Percentiles rank a stretch among this genome's conserved stretches.
phyloP scores from a whole-genome alignment of 2,888 invertebrate genomes.

The Dryomyza anilis region DNA sequence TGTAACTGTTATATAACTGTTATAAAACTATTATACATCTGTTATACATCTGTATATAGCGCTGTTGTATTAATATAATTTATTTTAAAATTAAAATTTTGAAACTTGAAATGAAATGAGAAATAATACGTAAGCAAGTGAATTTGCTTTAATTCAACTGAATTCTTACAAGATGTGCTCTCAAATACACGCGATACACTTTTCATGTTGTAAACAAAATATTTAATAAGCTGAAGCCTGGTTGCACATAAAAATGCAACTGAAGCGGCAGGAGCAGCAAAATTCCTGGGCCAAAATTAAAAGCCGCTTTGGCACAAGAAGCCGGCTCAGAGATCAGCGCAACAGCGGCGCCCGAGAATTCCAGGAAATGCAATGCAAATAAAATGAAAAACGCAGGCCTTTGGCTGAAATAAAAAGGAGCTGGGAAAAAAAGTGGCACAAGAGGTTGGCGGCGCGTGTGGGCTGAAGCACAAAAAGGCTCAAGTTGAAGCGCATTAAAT shows the following conservation, averaged over 20 bases:
- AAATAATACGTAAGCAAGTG: neutral
- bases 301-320: neutral
- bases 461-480: constrained; percentile 52
- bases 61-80: too few species aligned
- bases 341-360: too few species aligned
- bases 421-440: neutral
- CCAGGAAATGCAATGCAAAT: neutral
- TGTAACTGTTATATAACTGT: too few species aligned
- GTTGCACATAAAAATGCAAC: neutral
- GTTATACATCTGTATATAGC: too few species aligned
- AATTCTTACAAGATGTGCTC: neutral
- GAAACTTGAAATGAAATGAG: too few species aligned
- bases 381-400: neutral
- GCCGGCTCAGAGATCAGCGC: too few species aligned
- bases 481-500: constrained; percentile 51
- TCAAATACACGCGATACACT: neutral
- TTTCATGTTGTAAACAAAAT: neutral
- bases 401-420: neutral
- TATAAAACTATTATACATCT: too few species aligned
- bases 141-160: neutral
- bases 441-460: constrained; percentile 40
- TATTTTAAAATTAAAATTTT: too few species aligned
- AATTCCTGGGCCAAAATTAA: too few species aligned
- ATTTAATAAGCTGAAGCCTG: too few species aligned
- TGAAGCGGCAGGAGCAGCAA: neutral